phyloP scores from a whole-genome alignment of 2,888 invertebrate genomes.

The Strigamia maritima region DNA sequence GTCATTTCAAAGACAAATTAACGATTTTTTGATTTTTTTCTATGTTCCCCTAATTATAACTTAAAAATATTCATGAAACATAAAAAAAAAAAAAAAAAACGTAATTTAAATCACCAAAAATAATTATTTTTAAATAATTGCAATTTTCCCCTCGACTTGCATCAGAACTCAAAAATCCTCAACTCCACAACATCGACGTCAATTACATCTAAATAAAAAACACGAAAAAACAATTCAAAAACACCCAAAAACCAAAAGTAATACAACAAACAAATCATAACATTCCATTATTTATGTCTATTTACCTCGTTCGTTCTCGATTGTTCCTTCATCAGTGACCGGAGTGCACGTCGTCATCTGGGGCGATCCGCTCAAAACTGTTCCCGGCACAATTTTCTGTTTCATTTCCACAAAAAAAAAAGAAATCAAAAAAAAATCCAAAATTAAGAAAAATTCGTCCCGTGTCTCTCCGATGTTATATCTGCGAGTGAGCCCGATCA shows the following conservation, averaged over 20 bases:
- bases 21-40: too few relatives aligned
- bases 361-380: constrained; percentile 27
- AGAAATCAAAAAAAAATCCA: background rate
- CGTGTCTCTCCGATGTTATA: background rate
- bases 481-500: background rate
- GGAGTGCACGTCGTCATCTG: constrained; percentile 26
- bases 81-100: too few relatives aligned
- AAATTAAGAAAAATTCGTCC: background rate
- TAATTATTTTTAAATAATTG: too few relatives aligned
- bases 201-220: background rate
- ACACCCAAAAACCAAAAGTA: background rate
- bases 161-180: background rate
- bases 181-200: background rate
- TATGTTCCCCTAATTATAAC: too few relatives aligned
- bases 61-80: too few relatives aligned
- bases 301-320: background rate
- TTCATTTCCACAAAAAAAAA: constrained; percentile 17
- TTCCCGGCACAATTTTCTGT: constrained; percentile 31
- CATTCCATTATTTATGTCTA: too few relatives aligned
- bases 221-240: background rate
- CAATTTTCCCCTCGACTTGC: background rate
- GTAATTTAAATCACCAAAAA: background rate
- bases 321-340: background rate
- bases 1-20: too few relatives aligned
- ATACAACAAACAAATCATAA: too few relatives aligned